phyloP scores from a whole-genome alignment of 2,888 invertebrate species.

The Osmoderma eremita region DNA sequence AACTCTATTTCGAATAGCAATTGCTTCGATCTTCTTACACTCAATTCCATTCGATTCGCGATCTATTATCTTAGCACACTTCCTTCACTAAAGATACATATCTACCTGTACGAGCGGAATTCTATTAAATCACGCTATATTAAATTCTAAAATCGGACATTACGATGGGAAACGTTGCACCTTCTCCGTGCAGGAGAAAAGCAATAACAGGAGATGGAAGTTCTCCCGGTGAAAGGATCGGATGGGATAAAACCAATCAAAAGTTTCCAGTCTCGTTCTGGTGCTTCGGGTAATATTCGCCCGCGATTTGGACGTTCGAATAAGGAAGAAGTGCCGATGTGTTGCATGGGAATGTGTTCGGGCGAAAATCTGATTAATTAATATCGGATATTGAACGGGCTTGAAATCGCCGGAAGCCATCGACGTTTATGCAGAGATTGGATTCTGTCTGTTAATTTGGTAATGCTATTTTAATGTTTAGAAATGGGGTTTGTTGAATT shows the following conservation, averaged over 20 bases:
- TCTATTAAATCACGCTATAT: not conserved
- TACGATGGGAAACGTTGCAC: conserved; percentile 3
- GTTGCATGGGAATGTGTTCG: not conserved
- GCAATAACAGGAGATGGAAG: conserved; percentile 23
- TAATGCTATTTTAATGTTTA: no score
- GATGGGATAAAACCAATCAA: conserved; percentile 21
- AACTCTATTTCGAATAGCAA: no score
- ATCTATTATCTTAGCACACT: no score
- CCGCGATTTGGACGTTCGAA: not conserved
- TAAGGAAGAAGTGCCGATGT: not conserved
- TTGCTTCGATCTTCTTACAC: no score
- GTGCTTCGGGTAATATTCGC: conserved; percentile 1
- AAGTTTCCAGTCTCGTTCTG: conserved; percentile 12
- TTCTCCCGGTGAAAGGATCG: conserved; percentile 4
- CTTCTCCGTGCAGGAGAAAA: not conserved
- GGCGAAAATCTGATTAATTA: conserved; percentile 20
- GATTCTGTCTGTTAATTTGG: no score
- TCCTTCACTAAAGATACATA: no score
- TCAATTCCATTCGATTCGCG: no score
- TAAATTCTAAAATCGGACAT: conserved; percentile 8
- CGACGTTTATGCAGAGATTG: no score
- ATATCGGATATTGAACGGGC: not conserved
- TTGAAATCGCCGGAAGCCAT: not conserved
- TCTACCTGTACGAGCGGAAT: not conserved
- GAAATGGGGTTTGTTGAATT: no score